phyloP scores from a whole-genome alignment of 2,113 vertebrate species.

The Lepus americanus region DNA sequence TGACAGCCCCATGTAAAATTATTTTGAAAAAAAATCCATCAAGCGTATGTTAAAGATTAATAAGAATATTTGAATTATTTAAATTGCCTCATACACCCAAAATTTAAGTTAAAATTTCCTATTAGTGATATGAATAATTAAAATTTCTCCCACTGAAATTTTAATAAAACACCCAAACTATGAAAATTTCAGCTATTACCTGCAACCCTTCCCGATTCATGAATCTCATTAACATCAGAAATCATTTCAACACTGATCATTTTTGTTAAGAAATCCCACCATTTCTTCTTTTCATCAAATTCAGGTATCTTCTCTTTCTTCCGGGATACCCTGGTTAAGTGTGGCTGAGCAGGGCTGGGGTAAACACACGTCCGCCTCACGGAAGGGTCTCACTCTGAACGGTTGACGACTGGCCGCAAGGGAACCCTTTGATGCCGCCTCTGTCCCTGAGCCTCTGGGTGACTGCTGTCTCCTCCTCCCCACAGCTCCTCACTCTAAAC shows the following conservation, averaged over 20 bases:
- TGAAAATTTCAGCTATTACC: not conserved
- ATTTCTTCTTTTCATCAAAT: not conserved
- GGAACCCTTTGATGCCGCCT: not conserved
- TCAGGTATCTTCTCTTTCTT: not conserved
- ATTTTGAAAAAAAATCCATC: constrained; percentile 29
- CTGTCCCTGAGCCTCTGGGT: not conserved
- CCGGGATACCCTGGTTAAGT: not conserved
- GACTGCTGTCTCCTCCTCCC: not conserved
- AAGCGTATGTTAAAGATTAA: not conserved
- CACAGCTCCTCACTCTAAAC: not conserved
- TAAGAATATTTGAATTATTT: constrained; percentile 58
- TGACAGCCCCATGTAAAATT: not conserved
- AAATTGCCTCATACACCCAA: constrained; percentile 19
- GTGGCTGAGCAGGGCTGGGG: too few relatives aligned
- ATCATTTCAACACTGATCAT: not conserved
- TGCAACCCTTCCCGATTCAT: not conserved
- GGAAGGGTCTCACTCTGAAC: not conserved
- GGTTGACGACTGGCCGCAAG: not conserved
- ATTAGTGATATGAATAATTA: constrained; percentile 70
- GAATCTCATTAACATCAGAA: not conserved
- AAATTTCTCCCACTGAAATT: constrained; percentile 20
- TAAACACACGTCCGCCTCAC: not conserved
- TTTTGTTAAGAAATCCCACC: not conserved
- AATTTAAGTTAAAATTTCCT: constrained; percentile 62
- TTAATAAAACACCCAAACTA: constrained; percentile 52